A percentile compares a stretch with the other conserved stretches of the same genome.
Conservation (phyloP, 2,888 invertebrate species). For the Abrostola triplasia region DNA sequence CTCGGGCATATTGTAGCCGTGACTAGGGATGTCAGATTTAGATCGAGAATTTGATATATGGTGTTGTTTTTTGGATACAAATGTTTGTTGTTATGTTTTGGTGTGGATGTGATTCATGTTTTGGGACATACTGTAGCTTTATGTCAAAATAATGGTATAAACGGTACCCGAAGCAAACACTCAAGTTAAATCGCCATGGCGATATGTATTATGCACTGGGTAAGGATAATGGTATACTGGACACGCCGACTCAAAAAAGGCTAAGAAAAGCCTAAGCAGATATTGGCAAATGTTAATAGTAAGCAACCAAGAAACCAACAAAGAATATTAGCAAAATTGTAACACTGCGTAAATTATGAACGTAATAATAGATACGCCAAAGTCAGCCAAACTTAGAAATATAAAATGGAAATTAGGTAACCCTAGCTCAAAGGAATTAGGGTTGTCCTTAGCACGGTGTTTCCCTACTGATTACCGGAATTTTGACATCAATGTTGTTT, state of each 20-base stretch:
- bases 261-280: too few relatives aligned
- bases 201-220: too few relatives aligned
- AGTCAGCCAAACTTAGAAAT: constrained; percentile 17
- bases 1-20: constrained; percentile 34
- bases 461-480: constrained; percentile 35
- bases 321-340: too few relatives aligned
- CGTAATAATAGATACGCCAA: constrained; percentile 10
- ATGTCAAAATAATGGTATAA: neutral
- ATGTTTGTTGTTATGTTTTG: constrained; percentile 44
- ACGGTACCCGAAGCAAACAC: too few relatives aligned
- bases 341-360: too few relatives aligned
- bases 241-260: too few relatives aligned
- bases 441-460: constrained; percentile 2
- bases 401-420: constrained; percentile 2
- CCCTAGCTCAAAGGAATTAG: constrained; percentile 17
- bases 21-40: constrained; percentile 26
- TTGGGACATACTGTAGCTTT: constrained; percentile 2
- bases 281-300: too few relatives aligned
- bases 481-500: constrained; percentile 31
- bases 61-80: constrained; percentile 5
- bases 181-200: too few relatives aligned
- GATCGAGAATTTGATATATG: constrained; percentile 3
- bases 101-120: constrained; percentile 10
- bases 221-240: too few relatives aligned
- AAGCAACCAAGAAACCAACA: too few relatives aligned